Evolutionary conservation across 2,113 vertebrate species (phyloP), one percentile per base, ranked within the genome.

Genomic region (Argyrosomus japonicus): DNA sequence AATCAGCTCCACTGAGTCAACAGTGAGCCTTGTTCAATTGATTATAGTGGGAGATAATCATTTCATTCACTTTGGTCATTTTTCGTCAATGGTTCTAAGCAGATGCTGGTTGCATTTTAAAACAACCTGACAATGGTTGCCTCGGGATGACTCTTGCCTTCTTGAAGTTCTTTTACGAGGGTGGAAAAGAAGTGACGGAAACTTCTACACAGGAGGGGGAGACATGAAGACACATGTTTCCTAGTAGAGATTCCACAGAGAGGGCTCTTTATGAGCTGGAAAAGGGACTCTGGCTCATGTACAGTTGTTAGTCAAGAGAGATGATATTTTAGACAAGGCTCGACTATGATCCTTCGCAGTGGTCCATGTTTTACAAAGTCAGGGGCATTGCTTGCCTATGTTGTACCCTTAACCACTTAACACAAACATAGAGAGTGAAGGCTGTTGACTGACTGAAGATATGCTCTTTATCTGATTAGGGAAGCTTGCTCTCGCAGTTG

Each of bases 101-200:
- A 32, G 64, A 45, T 54, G 8, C 19, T 23, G 23, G 11, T 68
- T 5, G 56, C 8, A n/a, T 58, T 36, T 60, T 77, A 19, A 29
- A 57, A n/a, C 36, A 65, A 65, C 19, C 4, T 73, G 32, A 40
- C 36, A 40, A 40, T 40, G 36, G 36, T 40, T 40, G 8, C 36
- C 36, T 8, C 8, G 1, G 36, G 36, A 40, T 69, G 61, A 68
- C 32, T 72, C 40, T 40, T 36, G 27, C 60, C 45, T 29, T 65
- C 18, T 69, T 19, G n/a, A 82, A 73, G 27, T 8, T 43, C 56
- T 85, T 68, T 83, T 79, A 71, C 13, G 12, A 83, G 36, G 78
- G 23, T 58, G 54, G 32, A 19, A 61, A 61, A 72, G 56, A 73
- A 73, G 43, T 23, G 62, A 82, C 79, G 89, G 82, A 91, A 91